Conservation (phyloP, 2,797 vertebrate genomes). For the Coendou prehensilis region DNA sequence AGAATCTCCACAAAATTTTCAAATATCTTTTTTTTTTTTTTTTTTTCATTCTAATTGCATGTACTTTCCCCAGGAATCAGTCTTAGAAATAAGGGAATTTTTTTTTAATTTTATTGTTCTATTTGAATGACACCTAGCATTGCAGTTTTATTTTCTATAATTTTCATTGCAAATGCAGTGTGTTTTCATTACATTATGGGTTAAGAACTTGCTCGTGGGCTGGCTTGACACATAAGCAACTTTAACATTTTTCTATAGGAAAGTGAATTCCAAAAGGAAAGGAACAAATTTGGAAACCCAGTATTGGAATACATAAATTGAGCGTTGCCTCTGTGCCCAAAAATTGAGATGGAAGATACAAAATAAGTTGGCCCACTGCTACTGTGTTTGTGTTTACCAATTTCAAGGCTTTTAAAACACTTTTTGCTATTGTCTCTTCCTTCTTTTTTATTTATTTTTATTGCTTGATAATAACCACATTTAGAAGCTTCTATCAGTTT, state of each 20-base stretch:
- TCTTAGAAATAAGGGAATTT: background rate
- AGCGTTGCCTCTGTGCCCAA: background rate
- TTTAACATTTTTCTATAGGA: background rate
- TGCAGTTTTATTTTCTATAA: background rate
- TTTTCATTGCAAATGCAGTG: background rate
- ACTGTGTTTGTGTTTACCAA: background rate
- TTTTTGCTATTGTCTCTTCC: background rate
- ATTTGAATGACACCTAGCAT: background rate
- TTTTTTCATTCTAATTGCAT: background rate
- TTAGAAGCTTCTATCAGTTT: slow-evolving; percentile 27
- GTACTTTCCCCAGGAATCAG: background rate
- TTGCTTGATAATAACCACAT: slow-evolving; percentile 6
- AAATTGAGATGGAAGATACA: background rate
- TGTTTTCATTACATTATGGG: background rate
- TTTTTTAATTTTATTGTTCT: background rate
- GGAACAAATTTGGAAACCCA: background rate
- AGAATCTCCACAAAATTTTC: background rate
- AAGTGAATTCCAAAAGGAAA: background rate
- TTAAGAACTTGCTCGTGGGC: background rate
- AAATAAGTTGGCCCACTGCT: background rate
- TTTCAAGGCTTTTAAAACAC: background rate
- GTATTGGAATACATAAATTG: background rate
- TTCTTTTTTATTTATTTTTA: background rate
- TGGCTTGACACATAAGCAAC: background rate
- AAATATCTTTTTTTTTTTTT: background rate